These are phyloP conservation scores for Neomonachus schauinslandi DNA, from an alignment of 2,113 vertebrate genomes.

Conservation along the genomic window DNA sequence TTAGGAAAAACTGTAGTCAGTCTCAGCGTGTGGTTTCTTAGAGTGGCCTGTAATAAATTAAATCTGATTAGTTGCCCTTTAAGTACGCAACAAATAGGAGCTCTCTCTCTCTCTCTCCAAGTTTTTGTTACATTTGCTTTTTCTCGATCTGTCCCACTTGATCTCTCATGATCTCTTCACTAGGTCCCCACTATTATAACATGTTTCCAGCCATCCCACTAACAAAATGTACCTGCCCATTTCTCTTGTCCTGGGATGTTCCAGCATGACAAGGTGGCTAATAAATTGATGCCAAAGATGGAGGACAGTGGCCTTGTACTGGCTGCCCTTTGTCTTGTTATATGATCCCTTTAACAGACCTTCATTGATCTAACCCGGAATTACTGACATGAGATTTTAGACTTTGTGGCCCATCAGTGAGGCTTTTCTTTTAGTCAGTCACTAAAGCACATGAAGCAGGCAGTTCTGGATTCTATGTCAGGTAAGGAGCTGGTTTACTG, in stretches of 20 bases:
- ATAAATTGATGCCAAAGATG: background rate
- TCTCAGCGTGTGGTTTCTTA: background rate
- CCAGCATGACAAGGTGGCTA: background rate
- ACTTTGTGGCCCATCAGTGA: background rate
- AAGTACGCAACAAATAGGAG: background rate
- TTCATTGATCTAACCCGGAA: background rate
- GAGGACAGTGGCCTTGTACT: background rate
- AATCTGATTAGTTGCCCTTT: background rate
- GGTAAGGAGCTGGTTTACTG: accelerated
- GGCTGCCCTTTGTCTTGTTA: background rate
- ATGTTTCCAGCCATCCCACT: background rate
- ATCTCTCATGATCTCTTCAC: background rate
- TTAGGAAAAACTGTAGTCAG: background rate
- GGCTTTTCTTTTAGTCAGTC: background rate
- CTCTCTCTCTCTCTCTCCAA: background rate
- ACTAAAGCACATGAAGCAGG: accelerated
- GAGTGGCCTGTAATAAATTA: conserved; percentile 2
- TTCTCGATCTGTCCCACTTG: background rate
- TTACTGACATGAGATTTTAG: background rate
- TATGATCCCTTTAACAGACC: background rate
- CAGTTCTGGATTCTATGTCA: background rate
- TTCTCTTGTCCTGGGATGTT: background rate
- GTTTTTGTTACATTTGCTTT: background rate
- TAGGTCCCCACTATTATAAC: background rate
- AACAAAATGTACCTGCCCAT: background rate